These are phyloP conservation scores for Lithophane semibrunnea DNA, from an alignment of 2,888 invertebrate species.

Conservation along the genomic window DNA sequence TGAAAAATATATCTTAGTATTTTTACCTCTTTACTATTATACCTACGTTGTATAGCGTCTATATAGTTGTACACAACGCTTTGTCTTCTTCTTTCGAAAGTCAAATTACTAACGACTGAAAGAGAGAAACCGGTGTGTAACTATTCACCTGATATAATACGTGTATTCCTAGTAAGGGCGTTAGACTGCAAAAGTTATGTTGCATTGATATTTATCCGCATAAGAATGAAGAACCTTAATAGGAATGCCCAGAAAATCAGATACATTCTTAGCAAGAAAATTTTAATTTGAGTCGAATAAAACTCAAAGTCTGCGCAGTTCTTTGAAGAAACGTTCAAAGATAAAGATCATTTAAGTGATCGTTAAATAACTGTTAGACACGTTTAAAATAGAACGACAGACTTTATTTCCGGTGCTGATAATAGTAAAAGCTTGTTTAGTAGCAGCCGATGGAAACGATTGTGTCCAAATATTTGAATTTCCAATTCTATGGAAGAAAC, in stretches of 20 bases:
- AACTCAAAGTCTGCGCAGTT: constrained; percentile 45
- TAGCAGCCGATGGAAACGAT: constrained; percentile 51
- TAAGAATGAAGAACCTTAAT: neutral
- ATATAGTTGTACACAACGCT: no score
- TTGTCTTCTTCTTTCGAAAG: no score
- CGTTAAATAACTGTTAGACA: constrained; percentile 70
- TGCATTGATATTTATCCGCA: neutral
- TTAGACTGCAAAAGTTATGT: neutral
- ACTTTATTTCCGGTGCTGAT: constrained; percentile 74
- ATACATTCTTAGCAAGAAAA: constrained; percentile 16
- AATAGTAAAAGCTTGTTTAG: constrained; percentile 73
- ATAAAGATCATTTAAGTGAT: constrained; percentile 65
- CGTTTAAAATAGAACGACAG: constrained; percentile 64
- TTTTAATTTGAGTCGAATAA: constrained; percentile 35
- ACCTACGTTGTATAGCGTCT: no score
- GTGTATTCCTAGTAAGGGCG: no score
- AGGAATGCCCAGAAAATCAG: neutral
- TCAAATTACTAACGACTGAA: no score
- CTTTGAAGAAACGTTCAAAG: constrained; percentile 52
- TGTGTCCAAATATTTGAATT: constrained; percentile 64
- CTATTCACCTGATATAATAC: no score
- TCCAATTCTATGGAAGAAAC: constrained; percentile 60
- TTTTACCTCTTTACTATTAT: no score
- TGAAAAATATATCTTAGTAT: neutral
- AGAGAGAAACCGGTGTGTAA: no score